Percentiles rank a stretch among this genome's conserved stretches.
Evolutionary conservation across 2,888 invertebrate species (phyloP).

Genomic region (Abrostola triplasia): DNA sequence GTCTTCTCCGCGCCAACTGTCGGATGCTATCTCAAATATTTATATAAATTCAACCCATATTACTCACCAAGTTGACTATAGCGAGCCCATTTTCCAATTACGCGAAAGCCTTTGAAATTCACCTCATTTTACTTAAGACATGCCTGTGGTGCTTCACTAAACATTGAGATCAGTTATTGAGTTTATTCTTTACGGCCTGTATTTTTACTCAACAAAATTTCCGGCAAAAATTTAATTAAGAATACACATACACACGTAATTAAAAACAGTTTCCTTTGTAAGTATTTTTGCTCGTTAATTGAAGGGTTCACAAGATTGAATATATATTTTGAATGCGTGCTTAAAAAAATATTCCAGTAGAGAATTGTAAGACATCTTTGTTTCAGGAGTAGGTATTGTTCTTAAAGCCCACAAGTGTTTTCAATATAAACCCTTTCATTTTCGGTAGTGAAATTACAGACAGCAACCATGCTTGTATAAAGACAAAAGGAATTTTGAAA

Average conservation of each 20-base stretch:
- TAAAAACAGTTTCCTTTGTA: not conserved
- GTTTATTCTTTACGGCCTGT: slow-evolving; percentile 3
- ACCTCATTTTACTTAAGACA: slow-evolving; percentile 30
- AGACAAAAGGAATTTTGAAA: not conserved
- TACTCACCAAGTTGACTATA: slow-evolving; percentile 22
- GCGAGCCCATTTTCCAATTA: slow-evolving; percentile 38
- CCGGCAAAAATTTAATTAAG: slow-evolving; percentile 16
- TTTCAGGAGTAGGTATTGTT: not conserved
- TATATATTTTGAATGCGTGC: not conserved
- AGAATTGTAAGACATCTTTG: not conserved
- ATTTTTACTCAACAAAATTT: slow-evolving; percentile 7
- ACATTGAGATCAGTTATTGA: slow-evolving; percentile 11
- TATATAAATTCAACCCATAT: slow-evolving; percentile 12
- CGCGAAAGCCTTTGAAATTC: slow-evolving; percentile 36
- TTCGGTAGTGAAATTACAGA: not conserved
- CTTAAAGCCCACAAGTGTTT: slow-evolving; percentile 2
- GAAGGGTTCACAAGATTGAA: not conserved
- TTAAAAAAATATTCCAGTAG: slow-evolving; percentile 1
- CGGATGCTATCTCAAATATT: slow-evolving; percentile 20
- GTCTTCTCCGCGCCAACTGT: not conserved
- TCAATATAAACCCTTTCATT: slow-evolving; percentile 3
- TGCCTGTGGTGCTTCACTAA: slow-evolving; percentile 20
- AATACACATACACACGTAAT: not conserved
- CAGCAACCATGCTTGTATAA: not conserved
- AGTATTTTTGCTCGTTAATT: slow-evolving; percentile 1